A percentile compares a stretch with the other conserved stretches of the same genome.
These are phyloP conservation scores for Hipparchia sbordonii DNA, from an alignment of 2,888 invertebrate genomes.

Conservation along the genomic window DNA sequence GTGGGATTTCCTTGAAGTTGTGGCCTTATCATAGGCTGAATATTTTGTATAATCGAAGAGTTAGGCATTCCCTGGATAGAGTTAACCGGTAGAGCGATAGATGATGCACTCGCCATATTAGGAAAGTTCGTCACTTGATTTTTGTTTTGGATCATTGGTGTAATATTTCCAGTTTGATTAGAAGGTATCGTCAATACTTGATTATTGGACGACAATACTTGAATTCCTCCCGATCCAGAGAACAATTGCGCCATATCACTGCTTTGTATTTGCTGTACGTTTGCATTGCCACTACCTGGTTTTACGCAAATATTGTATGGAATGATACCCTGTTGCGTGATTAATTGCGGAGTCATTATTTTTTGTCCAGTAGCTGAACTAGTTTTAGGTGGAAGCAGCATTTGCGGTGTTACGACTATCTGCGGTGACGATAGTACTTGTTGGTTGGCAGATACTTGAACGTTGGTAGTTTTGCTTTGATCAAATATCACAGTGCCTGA, in stretches of 20 bases:
- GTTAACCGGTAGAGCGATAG: conserved; percentile 76
- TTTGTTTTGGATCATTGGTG: conserved; percentile 73
- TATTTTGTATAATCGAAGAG: conserved; percentile 75
- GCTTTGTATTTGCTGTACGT: conserved; percentile 75
- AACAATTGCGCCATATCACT: conserved; percentile 75
- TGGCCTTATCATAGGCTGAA: conserved; percentile 78
- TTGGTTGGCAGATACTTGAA: conserved; percentile 74
- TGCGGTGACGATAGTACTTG: conserved; percentile 77
- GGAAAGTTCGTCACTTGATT: conserved; percentile 74
- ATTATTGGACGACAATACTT: conserved; percentile 80
- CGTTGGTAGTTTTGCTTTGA: conserved; percentile 74
- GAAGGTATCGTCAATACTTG: conserved; percentile 76
- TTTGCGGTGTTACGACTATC: conserved; percentile 79
- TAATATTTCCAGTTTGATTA: conserved; percentile 66
- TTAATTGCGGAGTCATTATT: conserved; percentile 71
- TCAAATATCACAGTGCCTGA: conserved; percentile 77
- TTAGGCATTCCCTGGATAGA: conserved; percentile 77
- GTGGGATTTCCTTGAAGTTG: conserved; percentile 77
- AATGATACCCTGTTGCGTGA: conserved; percentile 72
- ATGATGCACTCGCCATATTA: conserved; percentile 77
- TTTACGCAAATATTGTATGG: conserved; percentile 80
- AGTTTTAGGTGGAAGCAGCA: conserved; percentile 76
- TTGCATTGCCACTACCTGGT: conserved; percentile 66
- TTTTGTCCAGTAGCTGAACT: conserved; percentile 68
- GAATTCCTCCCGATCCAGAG: conserved; percentile 74